phyloP scores from a whole-genome alignment of 2,113 vertebrate species.

The Oophaga pumilio region DNA sequence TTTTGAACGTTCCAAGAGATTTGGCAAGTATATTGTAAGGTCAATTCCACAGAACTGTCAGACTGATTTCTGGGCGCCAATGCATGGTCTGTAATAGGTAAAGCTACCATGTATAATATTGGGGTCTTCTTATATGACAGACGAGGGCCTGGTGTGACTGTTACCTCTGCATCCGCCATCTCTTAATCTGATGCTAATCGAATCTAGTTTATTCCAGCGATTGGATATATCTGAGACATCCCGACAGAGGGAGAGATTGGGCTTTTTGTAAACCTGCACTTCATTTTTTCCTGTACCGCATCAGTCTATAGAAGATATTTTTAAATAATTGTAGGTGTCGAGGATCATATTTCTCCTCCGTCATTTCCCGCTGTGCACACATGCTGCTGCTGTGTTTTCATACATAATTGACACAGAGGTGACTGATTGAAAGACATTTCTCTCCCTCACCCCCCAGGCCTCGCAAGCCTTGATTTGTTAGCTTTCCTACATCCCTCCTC shows the following conservation, averaged over 20 bases:
- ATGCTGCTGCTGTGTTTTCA: slow-evolving; percentile 24
- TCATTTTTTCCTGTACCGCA: background rate
- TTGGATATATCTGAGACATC: background rate
- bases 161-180: too few species aligned
- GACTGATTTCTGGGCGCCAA: background rate
- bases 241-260: background rate
- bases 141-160: background rate
- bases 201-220: background rate
- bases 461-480: slow-evolving; percentile 31
- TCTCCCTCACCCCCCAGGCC: background rate
- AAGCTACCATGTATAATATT: too few species aligned
- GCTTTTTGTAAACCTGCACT: background rate
- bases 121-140: too few species aligned
- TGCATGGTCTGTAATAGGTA: background rate
- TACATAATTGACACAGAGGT: slow-evolving; percentile 55
- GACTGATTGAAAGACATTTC: slow-evolving; percentile 47
- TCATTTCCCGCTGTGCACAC: slow-evolving; percentile 30
- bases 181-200: background rate
- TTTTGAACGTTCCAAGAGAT: too few species aligned
- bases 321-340: slow-evolving; percentile 44
- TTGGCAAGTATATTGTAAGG: too few species aligned
- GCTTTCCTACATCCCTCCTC: background rate
- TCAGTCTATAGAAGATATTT: slow-evolving; percentile 15
- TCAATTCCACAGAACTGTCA: too few species aligned
- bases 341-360: slow-evolving; percentile 37